A percentile compares a stretch with the other conserved stretches of the same genome.
These are phyloP conservation scores for Nipponia nippon DNA, from an alignment of 2,113 vertebrate genomes.

Conservation along the genomic window DNA sequence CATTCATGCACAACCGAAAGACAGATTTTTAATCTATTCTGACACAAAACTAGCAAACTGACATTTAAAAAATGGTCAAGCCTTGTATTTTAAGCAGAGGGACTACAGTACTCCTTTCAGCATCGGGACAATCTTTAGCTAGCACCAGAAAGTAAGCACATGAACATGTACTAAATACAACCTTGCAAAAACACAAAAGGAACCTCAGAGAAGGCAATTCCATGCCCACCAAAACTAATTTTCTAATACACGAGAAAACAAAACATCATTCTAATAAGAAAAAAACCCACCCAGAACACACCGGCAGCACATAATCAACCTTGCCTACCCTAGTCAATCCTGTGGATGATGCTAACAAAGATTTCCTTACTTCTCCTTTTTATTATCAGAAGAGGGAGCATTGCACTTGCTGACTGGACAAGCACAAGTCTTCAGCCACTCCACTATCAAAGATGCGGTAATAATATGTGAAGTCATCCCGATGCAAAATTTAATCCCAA, in stretches of 20 bases:
- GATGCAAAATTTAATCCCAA: neutral
- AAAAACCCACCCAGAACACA: neutral
- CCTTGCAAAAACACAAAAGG: neutral
- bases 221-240: neutral
- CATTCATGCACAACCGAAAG: neutral
- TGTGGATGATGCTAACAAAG: neutral
- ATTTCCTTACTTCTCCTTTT: neutral
- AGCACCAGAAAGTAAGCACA: neutral
- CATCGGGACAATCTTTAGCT: neutral
- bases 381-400: neutral
- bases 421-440: neutral
- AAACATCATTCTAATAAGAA: neutral
- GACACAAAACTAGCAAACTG: neutral
- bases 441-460: neutral
- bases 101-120: neutral
- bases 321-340: neutral
- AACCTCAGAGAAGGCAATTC: neutral
- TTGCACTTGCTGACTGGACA: neutral
- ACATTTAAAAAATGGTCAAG: neutral
- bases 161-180: neutral
- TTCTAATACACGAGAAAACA: neutral
- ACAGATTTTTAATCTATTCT: neutral
- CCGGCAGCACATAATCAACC: neutral
- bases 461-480: neutral
- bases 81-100: neutral